phyloP scores from a whole-genome alignment of 2,888 invertebrate species.

The Drosophila anceps region DNA sequence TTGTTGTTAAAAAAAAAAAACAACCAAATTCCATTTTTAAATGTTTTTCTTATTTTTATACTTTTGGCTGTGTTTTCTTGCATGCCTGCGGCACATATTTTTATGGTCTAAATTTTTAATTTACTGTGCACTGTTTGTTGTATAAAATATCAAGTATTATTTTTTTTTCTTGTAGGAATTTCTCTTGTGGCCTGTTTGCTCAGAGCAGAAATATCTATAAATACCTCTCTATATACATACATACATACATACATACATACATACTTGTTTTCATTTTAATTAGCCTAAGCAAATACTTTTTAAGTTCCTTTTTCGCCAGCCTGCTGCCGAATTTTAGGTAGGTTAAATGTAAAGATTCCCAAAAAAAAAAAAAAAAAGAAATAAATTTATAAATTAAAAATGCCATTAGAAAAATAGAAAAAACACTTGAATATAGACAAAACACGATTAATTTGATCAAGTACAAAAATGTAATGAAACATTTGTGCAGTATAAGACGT shows the following conservation, averaged over 20 bases:
- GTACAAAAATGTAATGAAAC: conserved; percentile 1
- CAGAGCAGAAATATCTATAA: conserved; percentile 1
- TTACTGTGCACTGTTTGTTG: conserved; percentile 13
- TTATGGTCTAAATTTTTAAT: conserved; percentile 21
- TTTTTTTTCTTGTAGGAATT: conserved; percentile 11
- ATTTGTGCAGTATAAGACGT: conserved; percentile 7
- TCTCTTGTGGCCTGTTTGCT: background rate
- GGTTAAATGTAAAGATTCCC: background rate
- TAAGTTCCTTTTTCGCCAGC: background rate
- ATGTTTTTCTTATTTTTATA: conserved; percentile 2
- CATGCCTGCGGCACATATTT: conserved; percentile 29
- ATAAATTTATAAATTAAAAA: background rate
- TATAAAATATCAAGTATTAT: conserved; percentile 17
- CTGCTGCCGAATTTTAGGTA: background rate
- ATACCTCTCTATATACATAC: background rate
- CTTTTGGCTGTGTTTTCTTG: conserved; percentile 20
- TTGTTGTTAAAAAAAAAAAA: conserved; percentile 23
- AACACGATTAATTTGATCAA: background rate
- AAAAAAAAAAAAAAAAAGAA: background rate
- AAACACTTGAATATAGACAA: background rate
- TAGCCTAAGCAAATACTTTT: conserved; percentile 1
- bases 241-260: background rate
- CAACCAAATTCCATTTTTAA: conserved; percentile 31
- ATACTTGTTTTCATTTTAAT: conserved; percentile 10
- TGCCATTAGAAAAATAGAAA: background rate